phyloP scores from a whole-genome alignment of 2,113 vertebrate genomes.

The Thalassoma bifasciatum region DNA sequence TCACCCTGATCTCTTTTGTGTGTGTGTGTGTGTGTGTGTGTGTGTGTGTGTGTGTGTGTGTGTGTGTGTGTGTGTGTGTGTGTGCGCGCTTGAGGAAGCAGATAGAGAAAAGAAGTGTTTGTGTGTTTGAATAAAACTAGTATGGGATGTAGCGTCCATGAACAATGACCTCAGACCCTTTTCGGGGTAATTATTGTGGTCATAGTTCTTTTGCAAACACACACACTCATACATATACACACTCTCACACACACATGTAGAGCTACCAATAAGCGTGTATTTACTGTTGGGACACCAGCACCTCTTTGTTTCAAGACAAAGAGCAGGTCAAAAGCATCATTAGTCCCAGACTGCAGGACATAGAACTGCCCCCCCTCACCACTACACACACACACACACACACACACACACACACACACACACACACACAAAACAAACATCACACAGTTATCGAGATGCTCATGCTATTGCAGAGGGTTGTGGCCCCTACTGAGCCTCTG shows the following conservation, averaged over 20 bases:
- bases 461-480: constrained; percentile 57
- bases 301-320: constrained; percentile 72
- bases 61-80: constrained; percentile 8
- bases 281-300: constrained; percentile 55
- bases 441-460: constrained; percentile 57
- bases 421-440: constrained; percentile 4
- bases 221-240: constrained; percentile 25
- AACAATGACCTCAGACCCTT: no score
- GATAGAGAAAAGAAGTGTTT: no score
- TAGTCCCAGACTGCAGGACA: constrained; percentile 54
- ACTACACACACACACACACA: not conserved
- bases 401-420: constrained; percentile 34
- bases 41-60: not conserved
- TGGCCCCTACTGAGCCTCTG: constrained; percentile 17
- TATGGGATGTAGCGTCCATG: no score
- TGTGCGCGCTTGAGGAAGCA: constrained; percentile 24
- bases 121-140: no score
- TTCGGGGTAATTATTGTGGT: no score
- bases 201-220: no score
- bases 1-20: no score
- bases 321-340: constrained; percentile 66
- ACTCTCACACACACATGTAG: constrained; percentile 17
- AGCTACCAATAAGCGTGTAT: constrained; percentile 23
- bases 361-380: not conserved
- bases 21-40: no score